Percentiles rank a stretch among this genome's conserved stretches.
phyloP scores from a whole-genome alignment of 2,888 invertebrate genomes.

The Chymomyza amoena region DNA sequence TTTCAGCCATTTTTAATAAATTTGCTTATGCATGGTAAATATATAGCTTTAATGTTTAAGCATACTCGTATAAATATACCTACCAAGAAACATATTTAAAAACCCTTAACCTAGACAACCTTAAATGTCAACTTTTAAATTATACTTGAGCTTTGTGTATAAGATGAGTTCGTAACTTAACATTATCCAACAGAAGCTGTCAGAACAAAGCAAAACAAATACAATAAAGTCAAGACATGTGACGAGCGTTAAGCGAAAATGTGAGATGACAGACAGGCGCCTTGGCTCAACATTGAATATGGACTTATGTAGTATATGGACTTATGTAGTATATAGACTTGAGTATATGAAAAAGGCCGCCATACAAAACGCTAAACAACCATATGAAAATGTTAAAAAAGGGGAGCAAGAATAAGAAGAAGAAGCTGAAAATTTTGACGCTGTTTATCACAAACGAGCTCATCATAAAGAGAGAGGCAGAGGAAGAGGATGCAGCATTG shows the following conservation, averaged over 20 bases:
- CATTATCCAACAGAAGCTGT: neutral
- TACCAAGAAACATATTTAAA: neutral
- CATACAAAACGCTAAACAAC: neutral
- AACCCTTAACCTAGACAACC: neutral
- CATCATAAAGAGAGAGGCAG: constrained; percentile 1
- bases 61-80: neutral
- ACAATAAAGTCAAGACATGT: neutral
- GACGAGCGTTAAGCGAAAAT: neutral
- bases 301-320: neutral
- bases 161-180: neutral
- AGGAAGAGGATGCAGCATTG: neutral
- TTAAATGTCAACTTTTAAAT: neutral
- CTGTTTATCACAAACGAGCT: constrained; percentile 36
- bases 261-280: neutral
- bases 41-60: neutral
- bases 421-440: neutral
- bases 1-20: neutral
- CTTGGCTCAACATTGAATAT: neutral
- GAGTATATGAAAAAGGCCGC: neutral
- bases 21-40: neutral
- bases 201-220: constrained; percentile 7
- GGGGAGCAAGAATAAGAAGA: neutral
- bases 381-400: neutral
- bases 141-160: neutral
- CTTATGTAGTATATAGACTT: neutral